These are phyloP conservation scores for Corydoras sp. DNA, from an alignment of 2,113 vertebrate genomes.

Conservation along the genomic window DNA sequence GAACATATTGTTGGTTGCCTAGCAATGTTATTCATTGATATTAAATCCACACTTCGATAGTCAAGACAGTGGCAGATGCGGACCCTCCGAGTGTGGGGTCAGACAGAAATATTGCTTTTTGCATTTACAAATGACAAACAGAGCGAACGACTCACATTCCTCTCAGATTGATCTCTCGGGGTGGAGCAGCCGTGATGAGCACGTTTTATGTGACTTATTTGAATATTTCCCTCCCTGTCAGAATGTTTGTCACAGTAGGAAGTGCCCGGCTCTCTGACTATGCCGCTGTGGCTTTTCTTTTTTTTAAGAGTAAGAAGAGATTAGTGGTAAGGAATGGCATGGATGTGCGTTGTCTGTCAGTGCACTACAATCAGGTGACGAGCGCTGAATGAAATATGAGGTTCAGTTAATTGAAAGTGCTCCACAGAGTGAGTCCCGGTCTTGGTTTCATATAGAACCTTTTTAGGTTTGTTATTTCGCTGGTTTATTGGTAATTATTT, in stretches of 20 bases:
- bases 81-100: slow-evolving; percentile 58
- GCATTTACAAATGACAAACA: slow-evolving; percentile 66
- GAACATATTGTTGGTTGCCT: slow-evolving; percentile 61
- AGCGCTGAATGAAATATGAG: slow-evolving; percentile 48
- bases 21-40: slow-evolving; percentile 69
- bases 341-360: slow-evolving; percentile 41
- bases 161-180: slow-evolving; percentile 51
- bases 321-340: slow-evolving; percentile 47
- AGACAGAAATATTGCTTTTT: slow-evolving; percentile 67
- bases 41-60: slow-evolving; percentile 63
- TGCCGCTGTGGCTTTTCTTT: slow-evolving; percentile 32
- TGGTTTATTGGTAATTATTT: no score
- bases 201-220: slow-evolving; percentile 49
- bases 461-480: no score
- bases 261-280: slow-evolving; percentile 16
- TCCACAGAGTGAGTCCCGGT: slow-evolving; percentile 20
- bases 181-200: slow-evolving; percentile 54
- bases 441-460: no score
- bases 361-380: slow-evolving; percentile 38
- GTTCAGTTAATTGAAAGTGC: slow-evolving; percentile 50
- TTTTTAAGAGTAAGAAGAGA: slow-evolving; percentile 33
- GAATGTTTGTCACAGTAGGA: slow-evolving; percentile 48
- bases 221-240: slow-evolving; percentile 49
- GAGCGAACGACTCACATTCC: slow-evolving; percentile 46
- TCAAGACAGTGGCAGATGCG: slow-evolving; percentile 53